A percentile compares a stretch with the other conserved stretches of the same genome.
phyloP scores from a whole-genome alignment of 2,113 vertebrate genomes.

The Lota lota region DNA sequence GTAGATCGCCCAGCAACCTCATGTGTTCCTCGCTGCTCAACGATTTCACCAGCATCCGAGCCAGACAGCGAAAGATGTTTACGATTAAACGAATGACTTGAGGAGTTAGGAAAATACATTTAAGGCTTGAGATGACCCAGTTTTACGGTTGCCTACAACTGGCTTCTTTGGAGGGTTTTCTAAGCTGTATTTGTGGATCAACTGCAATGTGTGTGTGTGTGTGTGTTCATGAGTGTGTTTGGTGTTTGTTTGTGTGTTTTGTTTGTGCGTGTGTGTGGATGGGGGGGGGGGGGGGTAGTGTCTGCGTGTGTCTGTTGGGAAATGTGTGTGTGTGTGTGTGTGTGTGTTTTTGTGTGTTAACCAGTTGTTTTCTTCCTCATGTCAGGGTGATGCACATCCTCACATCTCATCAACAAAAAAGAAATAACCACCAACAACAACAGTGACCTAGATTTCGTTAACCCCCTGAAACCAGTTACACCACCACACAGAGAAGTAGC shows the following conservation, averaged over 20 bases:
- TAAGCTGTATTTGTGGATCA: conserved; percentile 47
- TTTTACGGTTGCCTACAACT: conserved; percentile 58
- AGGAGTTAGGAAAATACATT: conserved; percentile 43
- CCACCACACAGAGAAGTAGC: conserved; percentile 37
- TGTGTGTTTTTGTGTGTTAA: neutral
- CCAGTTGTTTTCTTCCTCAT: too few relatives aligned
- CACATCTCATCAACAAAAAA: conserved; percentile 42
- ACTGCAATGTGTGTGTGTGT: conserved; percentile 12
- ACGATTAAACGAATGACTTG: conserved; percentile 65
- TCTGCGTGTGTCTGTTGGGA: neutral
- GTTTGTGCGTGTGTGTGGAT: conserved; percentile 2
- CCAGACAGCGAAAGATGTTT: conserved; percentile 48
- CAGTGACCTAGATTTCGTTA: conserved; percentile 66
- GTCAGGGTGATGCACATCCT: conserved; percentile 25
- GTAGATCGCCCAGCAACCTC: too few relatives aligned
- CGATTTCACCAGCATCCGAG: conserved; percentile 32
- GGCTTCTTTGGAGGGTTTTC: conserved; percentile 47
- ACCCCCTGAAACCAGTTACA: conserved; percentile 45
- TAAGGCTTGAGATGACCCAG: conserved; percentile 62
- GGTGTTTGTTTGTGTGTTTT: conserved; percentile 5
- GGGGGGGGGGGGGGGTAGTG: too few relatives aligned
- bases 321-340: neutral
- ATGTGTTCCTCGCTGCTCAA: neutral
- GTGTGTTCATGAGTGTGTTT: conserved; percentile 8
- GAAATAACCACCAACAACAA: conserved; percentile 2